Conservation (phyloP, 37 sponge, comb jelly and placozoan genomes). For the Beroe ovata region DNA sequence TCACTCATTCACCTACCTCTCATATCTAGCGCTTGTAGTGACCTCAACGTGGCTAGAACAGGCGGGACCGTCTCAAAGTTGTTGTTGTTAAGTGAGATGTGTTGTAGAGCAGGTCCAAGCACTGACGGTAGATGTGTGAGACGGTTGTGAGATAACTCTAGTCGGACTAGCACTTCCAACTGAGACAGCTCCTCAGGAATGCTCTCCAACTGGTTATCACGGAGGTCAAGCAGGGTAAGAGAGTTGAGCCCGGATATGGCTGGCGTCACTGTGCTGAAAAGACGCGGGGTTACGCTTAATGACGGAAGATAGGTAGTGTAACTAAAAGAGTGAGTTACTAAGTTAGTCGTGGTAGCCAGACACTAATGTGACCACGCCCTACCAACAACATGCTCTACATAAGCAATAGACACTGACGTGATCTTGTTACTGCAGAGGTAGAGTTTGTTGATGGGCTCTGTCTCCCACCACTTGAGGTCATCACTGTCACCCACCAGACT, state of each 20-base stretch:
- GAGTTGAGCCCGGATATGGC: conserved; percentile 59
- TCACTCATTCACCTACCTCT: no score
- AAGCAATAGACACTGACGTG: conserved; percentile 10
- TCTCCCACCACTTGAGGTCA: conserved; percentile 66
- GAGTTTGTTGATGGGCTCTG: conserved; percentile 59
- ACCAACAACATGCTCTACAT: no score
- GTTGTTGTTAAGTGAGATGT: conserved; percentile 49
- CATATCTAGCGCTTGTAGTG: conserved; percentile 34
- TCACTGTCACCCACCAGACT: conserved; percentile 9
- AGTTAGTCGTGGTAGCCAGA: no score
- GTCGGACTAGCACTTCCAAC: conserved; percentile 23
- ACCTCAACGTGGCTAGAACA: not conserved
- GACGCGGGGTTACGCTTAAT: no score
- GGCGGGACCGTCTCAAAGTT: conserved; percentile 30
- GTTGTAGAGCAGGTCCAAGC: conserved; percentile 30
- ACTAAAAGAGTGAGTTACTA: no score
- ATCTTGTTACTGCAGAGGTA: conserved; percentile 65
- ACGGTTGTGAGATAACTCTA: conserved; percentile 51
- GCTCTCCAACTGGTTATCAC: conserved; percentile 51
- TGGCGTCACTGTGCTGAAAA: conserved; percentile 23
- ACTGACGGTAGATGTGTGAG: conserved; percentile 8
- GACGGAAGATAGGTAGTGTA: no score
- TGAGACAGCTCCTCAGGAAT: conserved; percentile 44
- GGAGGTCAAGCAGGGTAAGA: conserved; percentile 48
- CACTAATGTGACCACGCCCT: no score